Conservation (phyloP, 2,888 invertebrate species). For the Mimachlamys varia region DNA sequence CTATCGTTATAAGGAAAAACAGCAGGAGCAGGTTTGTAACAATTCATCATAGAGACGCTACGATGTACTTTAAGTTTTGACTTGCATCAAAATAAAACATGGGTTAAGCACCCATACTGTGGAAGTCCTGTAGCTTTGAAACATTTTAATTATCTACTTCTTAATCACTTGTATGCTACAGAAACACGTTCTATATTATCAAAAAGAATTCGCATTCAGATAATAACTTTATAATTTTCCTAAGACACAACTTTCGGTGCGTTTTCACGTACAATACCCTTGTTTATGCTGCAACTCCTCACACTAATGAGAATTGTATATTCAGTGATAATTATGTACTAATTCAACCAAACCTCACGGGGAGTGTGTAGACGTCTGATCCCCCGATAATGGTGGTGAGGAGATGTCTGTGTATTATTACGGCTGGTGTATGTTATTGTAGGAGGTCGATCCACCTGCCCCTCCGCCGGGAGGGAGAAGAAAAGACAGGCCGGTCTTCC, state of each 20-base stretch:
- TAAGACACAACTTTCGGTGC: not conserved
- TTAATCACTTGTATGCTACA: not conserved
- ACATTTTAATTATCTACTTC: not conserved
- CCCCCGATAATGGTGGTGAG: not conserved
- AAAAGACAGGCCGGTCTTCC: not conserved
- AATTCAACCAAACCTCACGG: not conserved
- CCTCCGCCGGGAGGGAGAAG: slow-evolving; percentile 20
- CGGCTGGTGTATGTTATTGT: slow-evolving; percentile 18
- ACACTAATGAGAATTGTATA: not conserved
- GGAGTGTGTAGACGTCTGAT: not conserved
- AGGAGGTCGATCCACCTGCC: not conserved
- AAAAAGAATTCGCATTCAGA: no score
- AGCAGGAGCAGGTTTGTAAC: no score
- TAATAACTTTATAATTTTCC: no score
- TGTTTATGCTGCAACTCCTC: not conserved
- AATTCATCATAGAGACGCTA: no score
- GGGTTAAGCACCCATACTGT: no score
- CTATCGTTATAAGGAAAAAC: no score
- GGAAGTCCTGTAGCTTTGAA: not conserved
- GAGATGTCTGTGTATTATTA: slow-evolving; percentile 8
- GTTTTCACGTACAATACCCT: not conserved
- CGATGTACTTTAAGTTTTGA: no score
- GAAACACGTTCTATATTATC: no score
- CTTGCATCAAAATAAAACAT: no score
- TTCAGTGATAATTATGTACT: not conserved